Evolutionary conservation across 1,140 invertebrate genomes (phyloP).

Genomic region (Prorops nasuta): DNA sequence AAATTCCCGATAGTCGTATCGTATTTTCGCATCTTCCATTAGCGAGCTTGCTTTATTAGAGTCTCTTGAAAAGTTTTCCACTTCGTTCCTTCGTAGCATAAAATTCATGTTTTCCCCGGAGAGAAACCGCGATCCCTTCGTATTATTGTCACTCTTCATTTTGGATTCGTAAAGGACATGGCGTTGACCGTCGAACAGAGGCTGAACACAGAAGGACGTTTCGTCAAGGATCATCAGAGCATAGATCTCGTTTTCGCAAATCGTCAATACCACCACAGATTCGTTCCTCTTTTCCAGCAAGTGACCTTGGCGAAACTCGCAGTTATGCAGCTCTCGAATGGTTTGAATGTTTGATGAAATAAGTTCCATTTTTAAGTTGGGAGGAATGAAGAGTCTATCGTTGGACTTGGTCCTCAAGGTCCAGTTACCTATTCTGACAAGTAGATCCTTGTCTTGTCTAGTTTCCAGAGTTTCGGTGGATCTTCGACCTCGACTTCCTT

Average conservation of each 20-base stretch:
- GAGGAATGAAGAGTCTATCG: conserved; percentile 19
- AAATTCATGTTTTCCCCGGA: no score
- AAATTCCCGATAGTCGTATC: no score
- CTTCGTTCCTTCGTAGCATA: no score
- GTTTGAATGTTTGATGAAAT: background rate
- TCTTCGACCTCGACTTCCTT: conserved; percentile 10
- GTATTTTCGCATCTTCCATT: no score
- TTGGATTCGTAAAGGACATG: conserved; percentile 32
- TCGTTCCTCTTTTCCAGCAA: conserved; percentile 19
- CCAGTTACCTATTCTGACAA: conserved; percentile 35
- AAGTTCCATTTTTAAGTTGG: conserved; percentile 20
- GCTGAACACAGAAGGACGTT: conserved; percentile 48
- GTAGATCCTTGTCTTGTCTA: conserved; percentile 1
- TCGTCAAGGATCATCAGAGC: conserved; percentile 42
- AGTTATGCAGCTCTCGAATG: conserved; percentile 15
- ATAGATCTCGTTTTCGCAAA: conserved; percentile 46
- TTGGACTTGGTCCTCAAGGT: conserved; percentile 29
- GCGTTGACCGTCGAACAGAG: conserved; percentile 28
- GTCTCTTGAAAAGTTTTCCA: no score
- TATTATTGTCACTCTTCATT: no score
- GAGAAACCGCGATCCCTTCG: no score
- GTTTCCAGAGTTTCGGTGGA: background rate
- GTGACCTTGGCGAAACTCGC: conserved; percentile 27
- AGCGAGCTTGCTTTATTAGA: no score
- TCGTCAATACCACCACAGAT: conserved; percentile 44